phyloP scores from a whole-genome alignment of 2,797 vertebrate genomes.

The Lindbergichthys nudifrons region DNA sequence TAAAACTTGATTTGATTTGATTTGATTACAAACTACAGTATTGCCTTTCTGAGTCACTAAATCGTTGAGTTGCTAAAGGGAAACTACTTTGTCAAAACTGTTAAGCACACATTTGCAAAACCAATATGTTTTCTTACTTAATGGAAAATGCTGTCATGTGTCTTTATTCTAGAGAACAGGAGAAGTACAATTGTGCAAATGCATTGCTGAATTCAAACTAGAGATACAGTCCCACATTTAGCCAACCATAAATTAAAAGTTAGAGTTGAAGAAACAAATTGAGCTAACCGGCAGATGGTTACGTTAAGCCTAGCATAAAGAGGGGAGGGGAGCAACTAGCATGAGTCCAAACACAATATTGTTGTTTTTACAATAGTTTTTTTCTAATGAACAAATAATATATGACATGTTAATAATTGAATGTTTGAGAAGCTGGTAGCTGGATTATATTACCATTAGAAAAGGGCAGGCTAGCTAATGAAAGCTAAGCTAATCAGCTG shows the following conservation, averaged over 20 bases:
- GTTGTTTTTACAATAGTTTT: background rate
- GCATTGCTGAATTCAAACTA: background rate
- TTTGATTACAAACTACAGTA: constrained; percentile 5
- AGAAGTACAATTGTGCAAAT: constrained; percentile 2
- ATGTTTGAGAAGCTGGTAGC: background rate
- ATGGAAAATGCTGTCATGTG: background rate
- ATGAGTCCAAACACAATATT: background rate
- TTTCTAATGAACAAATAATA: background rate
- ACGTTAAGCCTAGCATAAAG: constrained; percentile 1
- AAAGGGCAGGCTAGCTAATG: background rate
- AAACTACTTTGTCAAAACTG: constrained; percentile 30
- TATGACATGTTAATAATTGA: background rate
- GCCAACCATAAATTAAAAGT: background rate
- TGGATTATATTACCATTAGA: background rate
- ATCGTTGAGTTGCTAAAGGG: constrained; percentile 2
- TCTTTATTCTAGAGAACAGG: background rate
- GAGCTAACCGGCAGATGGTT: too few relatives aligned
- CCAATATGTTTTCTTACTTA: background rate
- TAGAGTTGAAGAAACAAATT: background rate
- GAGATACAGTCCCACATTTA: background rate
- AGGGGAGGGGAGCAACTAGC: background rate
- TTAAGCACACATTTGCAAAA: background rate
- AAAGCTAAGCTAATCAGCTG: background rate
- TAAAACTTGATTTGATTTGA: too few relatives aligned
- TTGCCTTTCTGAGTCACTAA: constrained; percentile 12